Base-by-base conservation (phyloP, 2,888 invertebrate species). In the Geotrupes spiniger region DNA sequence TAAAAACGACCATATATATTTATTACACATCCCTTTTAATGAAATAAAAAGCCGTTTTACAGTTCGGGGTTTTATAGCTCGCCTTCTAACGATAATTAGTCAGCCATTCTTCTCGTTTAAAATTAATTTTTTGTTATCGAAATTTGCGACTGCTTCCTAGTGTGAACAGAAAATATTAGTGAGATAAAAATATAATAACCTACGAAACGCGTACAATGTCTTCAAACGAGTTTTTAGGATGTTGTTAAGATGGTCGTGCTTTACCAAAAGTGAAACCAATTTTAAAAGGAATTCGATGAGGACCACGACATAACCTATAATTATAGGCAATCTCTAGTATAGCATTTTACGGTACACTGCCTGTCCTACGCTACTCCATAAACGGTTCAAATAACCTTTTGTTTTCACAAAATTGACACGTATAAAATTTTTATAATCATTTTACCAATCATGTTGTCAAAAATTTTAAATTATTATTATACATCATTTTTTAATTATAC, bases 291-390 rank as follows among this genome's bases (percentile, higher is more conserved):
- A 55, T 52, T 52, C 46, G 41, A 45, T 63, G 65, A 64, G 65
- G 64, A 67, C 65, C 64, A 64, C 62, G 57, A 57, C 53, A 53
- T 55, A 66, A 66, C 68, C 70, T 63, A 65, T 70, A 70, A 70
- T 70, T 70, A 69, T 66, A 68, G 68, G 64, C 64, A 67, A 68
- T 70, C 66, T 68, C 62, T 65, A 65, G 64, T 64, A 63, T 64
- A 68, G 58, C 61, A 55, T 58, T 61, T 59, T 57, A 60, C 64
- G 66, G 64, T 61, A 61, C 58, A 61, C 58, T 49, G 45, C 38
- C 26, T 43, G 33, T 48, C 48, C 36, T 33, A 43, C 33, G 25
- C 36, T 9, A 21, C 33, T 36, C 33, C 33, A 36, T 48, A 42
- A 48, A 42, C 39, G 37, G 25, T 42, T 29, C 39, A 36, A 48